Evolutionary conservation across 2,113 vertebrate species (phyloP), one percentile per base, ranked within the genome.

Genomic region (Caranx ignobilis): DNA sequence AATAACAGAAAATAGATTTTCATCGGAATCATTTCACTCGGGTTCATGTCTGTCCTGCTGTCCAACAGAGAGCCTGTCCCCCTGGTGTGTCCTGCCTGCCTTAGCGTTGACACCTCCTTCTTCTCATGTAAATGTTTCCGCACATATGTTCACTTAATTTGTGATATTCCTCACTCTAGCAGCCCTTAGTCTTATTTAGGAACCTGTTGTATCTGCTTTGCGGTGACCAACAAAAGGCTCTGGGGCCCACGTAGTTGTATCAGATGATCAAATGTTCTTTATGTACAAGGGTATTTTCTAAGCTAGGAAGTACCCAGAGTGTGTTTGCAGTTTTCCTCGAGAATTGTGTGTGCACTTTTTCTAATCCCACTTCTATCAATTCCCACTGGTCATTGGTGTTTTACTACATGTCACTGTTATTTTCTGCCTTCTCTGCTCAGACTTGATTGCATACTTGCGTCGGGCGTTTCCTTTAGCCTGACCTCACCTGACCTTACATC

Each of bases 211-310:
- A 62, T 71, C 39, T 63, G 32, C 68, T 57, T n/a, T n/a, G 59
- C 16, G 21, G 6, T 6, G 26, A 62, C 54, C 37, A 35, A 47
- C n/a, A 15, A 12, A 52, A 60, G 48, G 41, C 39, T 48, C 52
- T 43, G 37, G 39, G 3, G 45, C 3, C 21, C 4, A 6, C 11
- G 12, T 52, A 26, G 15, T 18, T 45, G 4, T 19, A 2, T 35
- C n/a, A 48, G 19, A 52, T 45, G 6, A 60, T 45, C 13, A 55
- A 19, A 43, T 32, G 31, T 48, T 62, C 1, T 26, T 63, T 41
- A 45, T 31, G 47, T 12, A 31, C 56, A 74, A 52, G 65, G 37
- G 47, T 85, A 12, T 11, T 16, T 65, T 76, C 73, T 73, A 57
- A 82, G 10, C 47, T 67, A 72, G 12, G 26, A 43, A 77, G 54